A percentile compares a stretch with the other conserved stretches of the same genome.
phyloP scores from a whole-genome alignment of 2,888 invertebrate species.

The Spilarctia lutea region DNA sequence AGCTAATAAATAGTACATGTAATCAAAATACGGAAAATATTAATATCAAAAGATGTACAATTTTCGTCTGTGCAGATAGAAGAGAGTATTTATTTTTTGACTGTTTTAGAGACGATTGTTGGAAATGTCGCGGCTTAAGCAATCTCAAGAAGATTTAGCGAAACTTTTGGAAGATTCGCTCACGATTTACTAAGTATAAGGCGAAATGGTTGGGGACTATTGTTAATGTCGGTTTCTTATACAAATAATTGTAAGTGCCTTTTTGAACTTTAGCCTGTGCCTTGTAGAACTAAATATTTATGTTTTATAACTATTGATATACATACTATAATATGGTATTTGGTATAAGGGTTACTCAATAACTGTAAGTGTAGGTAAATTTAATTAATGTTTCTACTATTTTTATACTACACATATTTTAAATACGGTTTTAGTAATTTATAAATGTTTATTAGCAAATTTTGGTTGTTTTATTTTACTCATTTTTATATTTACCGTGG shows the following conservation, averaged over 20 bases:
- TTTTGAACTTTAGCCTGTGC: not conserved
- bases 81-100: not conserved
- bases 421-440: not conserved
- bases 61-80: too few relatives aligned
- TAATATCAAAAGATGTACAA: not conserved
- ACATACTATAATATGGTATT: not conserved
- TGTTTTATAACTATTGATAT: not conserved
- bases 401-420: not conserved
- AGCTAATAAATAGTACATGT: too few relatives aligned
- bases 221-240: not conserved
- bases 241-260: not conserved
- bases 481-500: too few relatives aligned
- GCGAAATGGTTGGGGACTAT: not conserved
- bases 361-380: not conserved
- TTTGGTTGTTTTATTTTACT: not conserved
- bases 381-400: not conserved
- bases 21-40: too few relatives aligned
- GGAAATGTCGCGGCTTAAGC: conserved; percentile 91
- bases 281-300: not conserved
- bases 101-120: conserved; percentile 91
- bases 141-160: conserved; percentile 92
- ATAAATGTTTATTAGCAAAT: not conserved
- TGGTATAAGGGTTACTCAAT: not conserved
- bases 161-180: conserved; percentile 92
- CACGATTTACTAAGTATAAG: conserved; percentile 60